These are phyloP conservation scores for Cervus canadensis DNA, from an alignment of 2,113 vertebrate genomes.

Conservation along the genomic window DNA sequence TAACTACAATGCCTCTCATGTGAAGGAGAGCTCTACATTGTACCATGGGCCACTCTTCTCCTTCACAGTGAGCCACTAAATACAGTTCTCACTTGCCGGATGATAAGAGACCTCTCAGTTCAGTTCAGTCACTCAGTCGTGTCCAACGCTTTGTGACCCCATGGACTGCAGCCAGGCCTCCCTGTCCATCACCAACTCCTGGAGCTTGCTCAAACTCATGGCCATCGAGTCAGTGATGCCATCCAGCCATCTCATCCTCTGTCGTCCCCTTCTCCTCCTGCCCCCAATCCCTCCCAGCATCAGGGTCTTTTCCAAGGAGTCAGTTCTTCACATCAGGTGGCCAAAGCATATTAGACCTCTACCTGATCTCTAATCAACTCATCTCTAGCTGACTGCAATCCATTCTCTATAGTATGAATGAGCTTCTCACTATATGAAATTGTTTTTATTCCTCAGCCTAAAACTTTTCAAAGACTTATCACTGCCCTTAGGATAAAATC, in stretches of 20 bases:
- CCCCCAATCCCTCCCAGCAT: not conserved
- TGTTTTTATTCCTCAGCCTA: not conserved
- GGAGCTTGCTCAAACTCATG: not conserved
- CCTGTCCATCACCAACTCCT: not conserved
- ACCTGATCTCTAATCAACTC: not conserved
- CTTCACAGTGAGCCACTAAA: not conserved
- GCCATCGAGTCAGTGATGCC: fast-evolving
- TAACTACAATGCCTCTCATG: not conserved
- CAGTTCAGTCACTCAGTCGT: not conserved
- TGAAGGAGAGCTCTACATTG: fast-evolving
- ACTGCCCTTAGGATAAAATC: not conserved
- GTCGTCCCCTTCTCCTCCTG: not conserved
- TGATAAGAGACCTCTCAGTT: not conserved
- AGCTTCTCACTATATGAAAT: not conserved
- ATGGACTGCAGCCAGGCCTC: not conserved
- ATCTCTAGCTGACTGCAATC: not conserved
- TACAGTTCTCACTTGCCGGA: not conserved
- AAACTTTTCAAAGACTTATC: not conserved
- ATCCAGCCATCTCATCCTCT: not conserved
- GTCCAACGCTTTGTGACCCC: not conserved
- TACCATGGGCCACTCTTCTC: not conserved
- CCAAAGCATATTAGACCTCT: not conserved
- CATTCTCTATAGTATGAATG: not conserved
- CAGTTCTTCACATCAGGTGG: not conserved
- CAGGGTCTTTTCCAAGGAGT: not conserved